Percentiles rank a stretch among this genome's conserved stretches.
These are phyloP conservation scores for Agrenia bidenticulata DNA, from an alignment of 2,888 invertebrate genomes.

Conservation along the genomic window DNA sequence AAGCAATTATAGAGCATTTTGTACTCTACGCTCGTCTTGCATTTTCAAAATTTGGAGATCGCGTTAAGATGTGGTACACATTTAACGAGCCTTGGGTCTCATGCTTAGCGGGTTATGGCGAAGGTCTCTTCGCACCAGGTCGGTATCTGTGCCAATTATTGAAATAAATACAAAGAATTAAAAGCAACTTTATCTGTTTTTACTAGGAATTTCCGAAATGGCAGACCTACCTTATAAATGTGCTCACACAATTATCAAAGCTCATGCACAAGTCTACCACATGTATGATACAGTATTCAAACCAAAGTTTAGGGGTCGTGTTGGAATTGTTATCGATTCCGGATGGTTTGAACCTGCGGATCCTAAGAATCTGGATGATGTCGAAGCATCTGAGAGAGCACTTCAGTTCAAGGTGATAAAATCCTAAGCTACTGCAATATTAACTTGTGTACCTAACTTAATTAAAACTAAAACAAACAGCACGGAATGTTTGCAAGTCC, in stretches of 20 bases:
- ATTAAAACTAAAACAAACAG: constrained; percentile 45
- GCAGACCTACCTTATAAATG: constrained; percentile 35
- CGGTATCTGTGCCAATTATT: background rate
- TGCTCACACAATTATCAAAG: constrained; percentile 53
- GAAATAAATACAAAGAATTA: background rate
- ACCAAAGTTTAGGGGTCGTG: constrained; percentile 30
- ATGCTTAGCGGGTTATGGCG: constrained; percentile 36
- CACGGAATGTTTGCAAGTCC: constrained; percentile 56
- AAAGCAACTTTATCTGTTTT: background rate
- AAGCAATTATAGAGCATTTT: constrained; percentile 42
- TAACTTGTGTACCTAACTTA: background rate
- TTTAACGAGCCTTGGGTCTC: constrained; percentile 50
- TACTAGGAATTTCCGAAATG: constrained; percentile 6
- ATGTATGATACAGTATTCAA: constrained; percentile 52
- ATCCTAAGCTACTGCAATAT: constrained; percentile 23
- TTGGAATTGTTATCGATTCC: constrained; percentile 36
- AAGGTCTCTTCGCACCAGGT: constrained; percentile 55
- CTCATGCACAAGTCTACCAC: constrained; percentile 55
- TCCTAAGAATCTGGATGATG: constrained; percentile 31
- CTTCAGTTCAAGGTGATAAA: constrained; percentile 51
- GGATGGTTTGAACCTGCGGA: constrained; percentile 35
- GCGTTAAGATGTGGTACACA: constrained; percentile 50
- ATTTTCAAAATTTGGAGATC: constrained; percentile 43
- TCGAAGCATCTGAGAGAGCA: constrained; percentile 50
- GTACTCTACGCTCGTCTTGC: constrained; percentile 43